Base-by-base conservation (phyloP, 2,888 invertebrate species). In the Volucella bombylans region DNA sequence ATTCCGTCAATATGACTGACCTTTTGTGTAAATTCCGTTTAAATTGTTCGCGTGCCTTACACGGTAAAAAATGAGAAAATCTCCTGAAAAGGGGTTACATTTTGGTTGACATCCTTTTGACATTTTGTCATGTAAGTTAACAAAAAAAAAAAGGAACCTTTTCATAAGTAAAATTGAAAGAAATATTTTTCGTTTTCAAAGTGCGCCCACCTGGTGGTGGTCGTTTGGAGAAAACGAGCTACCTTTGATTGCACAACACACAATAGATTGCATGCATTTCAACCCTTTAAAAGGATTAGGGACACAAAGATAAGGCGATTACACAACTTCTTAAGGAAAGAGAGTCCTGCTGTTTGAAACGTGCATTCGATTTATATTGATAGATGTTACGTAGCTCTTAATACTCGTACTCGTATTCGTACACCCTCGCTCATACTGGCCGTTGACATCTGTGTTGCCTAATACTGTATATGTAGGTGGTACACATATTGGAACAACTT, bases 221-320 rank as follows among this genome's bases (percentile, higher is more conserved):
- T 59, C 31, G 31, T 31, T 31, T 31, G 31, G 38, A 38, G 50
- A 74, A 23, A 82, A 80, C 83, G 80, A 69, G 80, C 67, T 83
- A 31, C 67, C 76, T 62, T 57, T 61, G 80, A 83, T 80, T 80
- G 71, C 67, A 62, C 76, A 82, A 61, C 47, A 52, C 67, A 80
- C 54, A 71, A 85, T 72, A 15, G 47, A 23, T 79, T 52, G 18
- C 81, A 85, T 85, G 85, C 85, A 85, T 65, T 81, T 72, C 81
- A 85, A 85, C 81, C 85, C 85, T 85, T 85, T 85, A 77, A 68
- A 45, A 67, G 85, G 85, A 85, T 85, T 85, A 85, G 77, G 85
- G 76, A 77, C 74, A 74, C 57, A 41, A 57, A 49, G 81, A 77
- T 85, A 85, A 85, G 85, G 81, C 85, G 85, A 85, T 85, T 85